A percentile compares a stretch with the other conserved stretches of the same genome.
Evolutionary conservation across 2,797 vertebrate species (phyloP).

Genomic region (Loris lydekkerianus): DNA sequence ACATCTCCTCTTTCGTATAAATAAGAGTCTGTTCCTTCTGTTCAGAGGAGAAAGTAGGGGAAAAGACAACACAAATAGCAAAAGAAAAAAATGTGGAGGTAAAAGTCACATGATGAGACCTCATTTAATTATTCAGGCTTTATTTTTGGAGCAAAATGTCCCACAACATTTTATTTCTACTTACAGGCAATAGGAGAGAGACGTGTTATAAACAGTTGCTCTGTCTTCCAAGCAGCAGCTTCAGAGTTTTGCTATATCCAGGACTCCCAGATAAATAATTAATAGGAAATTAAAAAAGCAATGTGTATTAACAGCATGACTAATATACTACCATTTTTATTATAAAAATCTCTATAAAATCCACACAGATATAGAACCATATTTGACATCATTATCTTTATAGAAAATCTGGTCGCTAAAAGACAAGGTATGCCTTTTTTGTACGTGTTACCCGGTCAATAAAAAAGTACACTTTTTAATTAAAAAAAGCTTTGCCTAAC

Average conservation of each 20-base stretch:
- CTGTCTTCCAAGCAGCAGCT: background rate
- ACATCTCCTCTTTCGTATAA: background rate
- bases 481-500: conserved; percentile 43
- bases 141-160: conserved; percentile 29
- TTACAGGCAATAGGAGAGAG: background rate
- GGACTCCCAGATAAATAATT: background rate
- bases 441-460: background rate
- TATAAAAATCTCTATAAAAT: background rate
- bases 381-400: background rate
- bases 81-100: background rate
- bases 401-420: background rate
- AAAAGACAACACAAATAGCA: conserved; percentile 1
- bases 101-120: background rate
- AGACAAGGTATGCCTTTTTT: background rate
- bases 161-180: background rate
- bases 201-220: background rate
- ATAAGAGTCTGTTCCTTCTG: background rate
- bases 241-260: conserved; percentile 10
- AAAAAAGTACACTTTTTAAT: conserved; percentile 30
- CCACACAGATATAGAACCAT: background rate
- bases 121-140: conserved; percentile 23
- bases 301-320: background rate
- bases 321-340: background rate
- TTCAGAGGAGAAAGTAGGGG: background rate
- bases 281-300: background rate